These are phyloP conservation scores for Tanytarsus gracilentus DNA, from an alignment of 2,888 invertebrate species.

Conservation along the genomic window DNA sequence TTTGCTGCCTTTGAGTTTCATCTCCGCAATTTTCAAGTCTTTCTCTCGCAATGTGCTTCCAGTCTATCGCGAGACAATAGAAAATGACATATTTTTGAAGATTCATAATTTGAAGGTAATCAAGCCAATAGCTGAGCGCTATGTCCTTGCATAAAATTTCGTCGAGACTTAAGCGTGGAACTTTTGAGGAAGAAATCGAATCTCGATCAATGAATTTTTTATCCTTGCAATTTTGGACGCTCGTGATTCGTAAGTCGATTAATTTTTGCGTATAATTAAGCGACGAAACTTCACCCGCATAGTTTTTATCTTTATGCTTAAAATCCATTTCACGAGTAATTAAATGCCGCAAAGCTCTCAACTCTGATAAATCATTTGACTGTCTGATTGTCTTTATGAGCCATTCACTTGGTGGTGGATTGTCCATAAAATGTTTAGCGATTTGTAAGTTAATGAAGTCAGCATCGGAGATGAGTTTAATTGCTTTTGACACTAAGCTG, in stretches of 20 bases:
- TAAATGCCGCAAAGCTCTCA: conserved; percentile 32
- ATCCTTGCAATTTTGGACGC: conserved; percentile 31
- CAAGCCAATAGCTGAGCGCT: conserved; percentile 33
- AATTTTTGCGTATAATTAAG: conserved; percentile 33
- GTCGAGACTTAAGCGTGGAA: conserved; percentile 33
- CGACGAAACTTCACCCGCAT: conserved; percentile 32
- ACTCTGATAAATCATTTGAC: conserved; percentile 32
- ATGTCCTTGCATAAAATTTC: conserved; percentile 33
- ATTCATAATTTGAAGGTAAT: conserved; percentile 33
- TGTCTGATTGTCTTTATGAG: conserved; percentile 32
- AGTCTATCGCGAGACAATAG: conserved; percentile 33
- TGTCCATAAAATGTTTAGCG: conserved; percentile 32
- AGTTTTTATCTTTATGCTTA: conserved; percentile 32
- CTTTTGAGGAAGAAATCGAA: conserved; percentile 29
- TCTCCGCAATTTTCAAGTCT: conserved; percentile 31
- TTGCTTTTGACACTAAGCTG: conserved; percentile 32
- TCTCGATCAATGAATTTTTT: conserved; percentile 1
- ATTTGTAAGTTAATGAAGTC: conserved; percentile 34
- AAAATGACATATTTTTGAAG: conserved; percentile 34
- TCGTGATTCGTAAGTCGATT: conserved; percentile 33
- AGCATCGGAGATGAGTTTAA: conserved; percentile 32
- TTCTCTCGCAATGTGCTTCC: conserved; percentile 31
- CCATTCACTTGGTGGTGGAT: conserved; percentile 33
- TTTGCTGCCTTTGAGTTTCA: conserved; percentile 30
- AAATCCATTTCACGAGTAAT: conserved; percentile 33